phyloP scores from a whole-genome alignment of 1,140 invertebrate genomes.

The Drosophila carrolli region DNA sequence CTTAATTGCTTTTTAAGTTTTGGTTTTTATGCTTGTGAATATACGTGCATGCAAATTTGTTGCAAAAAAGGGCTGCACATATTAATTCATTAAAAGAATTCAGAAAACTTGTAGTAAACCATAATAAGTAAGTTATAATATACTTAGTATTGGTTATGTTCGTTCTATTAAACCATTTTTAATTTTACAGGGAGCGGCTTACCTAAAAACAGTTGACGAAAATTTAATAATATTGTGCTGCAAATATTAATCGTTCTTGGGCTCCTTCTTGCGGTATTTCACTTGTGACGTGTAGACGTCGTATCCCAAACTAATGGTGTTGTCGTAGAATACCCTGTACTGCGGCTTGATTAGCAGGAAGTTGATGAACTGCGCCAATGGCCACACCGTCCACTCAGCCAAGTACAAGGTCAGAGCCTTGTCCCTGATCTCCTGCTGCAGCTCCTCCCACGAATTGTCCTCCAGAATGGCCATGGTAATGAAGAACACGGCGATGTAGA shows the following conservation, averaged over 20 bases:
- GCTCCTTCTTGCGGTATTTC: constrained; percentile 85
- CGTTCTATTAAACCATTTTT: background rate
- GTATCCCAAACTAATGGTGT: constrained; percentile 94
- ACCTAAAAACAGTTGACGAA: background rate
- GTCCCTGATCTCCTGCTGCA: constrained; percentile 88
- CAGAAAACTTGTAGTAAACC: background rate
- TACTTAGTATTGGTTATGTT: too few species aligned
- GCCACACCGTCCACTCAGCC: constrained; percentile 92
- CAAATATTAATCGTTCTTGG: background rate
- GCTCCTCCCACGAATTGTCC: constrained; percentile 86
- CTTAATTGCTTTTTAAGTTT: too few species aligned
- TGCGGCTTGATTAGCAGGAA: constrained; percentile 93
- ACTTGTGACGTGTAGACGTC: constrained; percentile 95
- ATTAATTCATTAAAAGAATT: too few species aligned
- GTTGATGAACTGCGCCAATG: constrained; percentile 92
- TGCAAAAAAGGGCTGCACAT: too few species aligned
- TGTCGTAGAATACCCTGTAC: constrained; percentile 95
- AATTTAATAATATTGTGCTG: background rate
- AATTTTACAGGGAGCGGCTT: background rate
- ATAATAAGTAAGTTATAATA: too few species aligned
- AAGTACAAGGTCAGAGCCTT: constrained; percentile 92
- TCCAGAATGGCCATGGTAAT: constrained; percentile 90
- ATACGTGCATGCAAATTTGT: too few species aligned
- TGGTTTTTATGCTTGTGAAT: too few species aligned
- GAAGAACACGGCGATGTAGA: constrained; percentile 93